Percentiles rank a stretch among this genome's conserved stretches.
phyloP scores from a whole-genome alignment of 1,140 invertebrate genomes.

The Trichonephila inaurata region DNA sequence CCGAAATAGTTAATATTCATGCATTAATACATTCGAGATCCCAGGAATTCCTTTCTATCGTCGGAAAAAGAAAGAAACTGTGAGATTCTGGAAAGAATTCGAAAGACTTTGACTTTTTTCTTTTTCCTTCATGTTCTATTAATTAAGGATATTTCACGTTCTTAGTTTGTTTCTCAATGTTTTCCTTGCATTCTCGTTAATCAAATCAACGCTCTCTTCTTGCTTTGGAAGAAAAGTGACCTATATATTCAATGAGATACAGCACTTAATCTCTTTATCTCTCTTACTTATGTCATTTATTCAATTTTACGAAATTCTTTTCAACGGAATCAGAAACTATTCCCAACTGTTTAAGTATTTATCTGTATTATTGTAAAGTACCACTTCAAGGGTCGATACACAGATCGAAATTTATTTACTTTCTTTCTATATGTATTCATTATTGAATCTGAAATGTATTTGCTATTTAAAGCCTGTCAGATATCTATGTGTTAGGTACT shows the following conservation, averaged over 20 bases:
- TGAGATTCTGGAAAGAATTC: not conserved
- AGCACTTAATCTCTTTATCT: not conserved
- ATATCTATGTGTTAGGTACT: too few relatives aligned
- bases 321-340: too few relatives aligned
- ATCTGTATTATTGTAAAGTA: not conserved
- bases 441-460: too few relatives aligned
- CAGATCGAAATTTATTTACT: too few relatives aligned
- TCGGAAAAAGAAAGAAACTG: not conserved
- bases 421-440: too few relatives aligned
- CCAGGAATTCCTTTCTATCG: slow-evolving; percentile 11
- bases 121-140: not conserved
- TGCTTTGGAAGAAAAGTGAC: not conserved
- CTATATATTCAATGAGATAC: not conserved
- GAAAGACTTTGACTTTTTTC: not conserved
- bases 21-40: not conserved
- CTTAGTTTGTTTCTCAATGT: not conserved
- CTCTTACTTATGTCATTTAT: not conserved
- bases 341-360: not conserved
- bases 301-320: too few relatives aligned
- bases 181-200: not conserved
- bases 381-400: too few relatives aligned
- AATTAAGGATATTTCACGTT: too few relatives aligned
- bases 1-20: slow-evolving; percentile 1
- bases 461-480: too few relatives aligned
- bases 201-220: not conserved